phyloP scores from a whole-genome alignment of 2,888 invertebrate species.

The Morpho deidamia region DNA sequence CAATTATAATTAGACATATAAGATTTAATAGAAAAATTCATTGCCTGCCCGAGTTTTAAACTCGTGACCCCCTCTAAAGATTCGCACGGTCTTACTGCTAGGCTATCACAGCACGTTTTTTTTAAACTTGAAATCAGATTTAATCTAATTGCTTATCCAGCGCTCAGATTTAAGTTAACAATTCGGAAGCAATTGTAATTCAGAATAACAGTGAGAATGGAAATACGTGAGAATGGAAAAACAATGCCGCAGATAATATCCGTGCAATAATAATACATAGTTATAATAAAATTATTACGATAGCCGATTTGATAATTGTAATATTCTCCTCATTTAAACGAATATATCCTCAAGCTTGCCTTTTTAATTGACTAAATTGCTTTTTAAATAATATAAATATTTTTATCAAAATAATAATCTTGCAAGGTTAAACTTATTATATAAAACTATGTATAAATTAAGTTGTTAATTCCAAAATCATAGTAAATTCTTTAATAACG shows the following conservation, averaged over 20 bases:
- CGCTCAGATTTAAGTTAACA: neutral
- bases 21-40: too few relatives aligned
- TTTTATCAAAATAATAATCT: neutral
- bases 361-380: too few relatives aligned
- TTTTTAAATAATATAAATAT: neutral
- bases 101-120: too few relatives aligned
- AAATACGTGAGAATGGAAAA: constrained; percentile 7
- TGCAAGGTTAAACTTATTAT: neutral
- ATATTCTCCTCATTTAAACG: neutral
- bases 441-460: neutral
- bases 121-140: neutral
- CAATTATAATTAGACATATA: too few relatives aligned
- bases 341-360: neutral
- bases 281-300: constrained; percentile 3
- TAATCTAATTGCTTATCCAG: neutral
- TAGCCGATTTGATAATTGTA: neutral
- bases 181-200: neutral
- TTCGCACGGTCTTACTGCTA: too few relatives aligned
- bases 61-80: too few relatives aligned
- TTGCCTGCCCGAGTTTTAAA: too few relatives aligned
- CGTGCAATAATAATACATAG: constrained; percentile 2
- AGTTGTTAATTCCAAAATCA: too few relatives aligned
- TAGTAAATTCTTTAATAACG: too few relatives aligned
- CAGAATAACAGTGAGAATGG: neutral
- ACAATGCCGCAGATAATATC: constrained; percentile 8